These are phyloP conservation scores for Tetramorium alpestre DNA, from an alignment of 1,140 invertebrate genomes.

Conservation along the genomic window DNA sequence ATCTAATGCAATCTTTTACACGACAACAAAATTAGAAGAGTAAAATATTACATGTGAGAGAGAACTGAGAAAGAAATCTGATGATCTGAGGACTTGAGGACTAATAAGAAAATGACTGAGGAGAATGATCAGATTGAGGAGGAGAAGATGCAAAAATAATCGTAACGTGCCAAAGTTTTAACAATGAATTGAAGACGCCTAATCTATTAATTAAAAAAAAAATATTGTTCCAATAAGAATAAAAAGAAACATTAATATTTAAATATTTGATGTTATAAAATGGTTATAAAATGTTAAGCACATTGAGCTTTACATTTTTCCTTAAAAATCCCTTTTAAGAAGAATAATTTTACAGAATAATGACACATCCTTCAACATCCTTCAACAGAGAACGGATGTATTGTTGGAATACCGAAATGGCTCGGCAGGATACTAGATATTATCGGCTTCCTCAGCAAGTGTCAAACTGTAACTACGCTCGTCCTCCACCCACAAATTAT, in stretches of 20 bases:
- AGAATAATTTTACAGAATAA: conserved; percentile 67
- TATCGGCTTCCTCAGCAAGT: conserved; percentile 64
- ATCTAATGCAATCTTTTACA: background rate
- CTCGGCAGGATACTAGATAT: conserved; percentile 72
- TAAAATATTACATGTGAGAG: background rate
- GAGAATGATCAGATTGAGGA: background rate
- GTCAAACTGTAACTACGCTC: conserved; percentile 73
- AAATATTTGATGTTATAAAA: background rate
- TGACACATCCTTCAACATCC: conserved; percentile 75
- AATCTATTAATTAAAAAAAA: background rate
- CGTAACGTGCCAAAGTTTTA: background rate
- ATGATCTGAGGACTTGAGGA: too few species aligned
- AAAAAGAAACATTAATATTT: background rate
- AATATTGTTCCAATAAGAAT: background rate
- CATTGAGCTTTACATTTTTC: background rate
- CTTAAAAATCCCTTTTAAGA: background rate
- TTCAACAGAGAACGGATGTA: conserved; percentile 69
- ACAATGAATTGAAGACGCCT: background rate
- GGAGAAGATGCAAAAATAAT: background rate
- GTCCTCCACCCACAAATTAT: conserved; percentile 70
- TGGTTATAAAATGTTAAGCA: background rate
- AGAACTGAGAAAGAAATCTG: background rate
- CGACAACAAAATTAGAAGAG: background rate
- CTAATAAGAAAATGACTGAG: background rate
- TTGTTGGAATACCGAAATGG: conserved; percentile 74